Conservation (phyloP, 2,888 invertebrate species). For the Nomada flava region DNA sequence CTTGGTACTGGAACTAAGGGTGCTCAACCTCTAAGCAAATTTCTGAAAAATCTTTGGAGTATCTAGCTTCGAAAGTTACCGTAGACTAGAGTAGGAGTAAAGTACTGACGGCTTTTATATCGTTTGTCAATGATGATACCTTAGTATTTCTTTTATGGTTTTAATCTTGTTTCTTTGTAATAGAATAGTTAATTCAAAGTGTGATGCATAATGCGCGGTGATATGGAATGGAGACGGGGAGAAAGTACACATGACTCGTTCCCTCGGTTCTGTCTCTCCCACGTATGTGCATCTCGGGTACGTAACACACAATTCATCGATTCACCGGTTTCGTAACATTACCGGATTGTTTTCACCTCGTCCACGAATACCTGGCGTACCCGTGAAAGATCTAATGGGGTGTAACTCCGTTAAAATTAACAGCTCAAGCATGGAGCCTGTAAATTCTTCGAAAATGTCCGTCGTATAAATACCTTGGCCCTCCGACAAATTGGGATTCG, state of each 20-base stretch:
- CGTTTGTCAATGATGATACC: too few species aligned
- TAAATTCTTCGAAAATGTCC: constrained; percentile 1
- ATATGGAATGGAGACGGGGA: constrained; percentile 61
- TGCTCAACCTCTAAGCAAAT: constrained; percentile 54
- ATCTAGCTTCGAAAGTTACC: neutral
- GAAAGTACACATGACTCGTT: constrained; percentile 69
- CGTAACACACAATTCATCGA: constrained; percentile 66
- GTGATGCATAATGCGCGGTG: constrained; percentile 41
- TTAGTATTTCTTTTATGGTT: too few species aligned
- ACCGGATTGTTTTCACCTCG: constrained; percentile 58
- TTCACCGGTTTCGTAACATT: constrained; percentile 63
- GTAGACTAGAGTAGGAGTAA: neutral
- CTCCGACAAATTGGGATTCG: too few species aligned
- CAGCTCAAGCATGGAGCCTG: neutral
- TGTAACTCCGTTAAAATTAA: constrained; percentile 15
- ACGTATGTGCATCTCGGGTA: constrained; percentile 53
- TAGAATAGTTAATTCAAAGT: too few species aligned
- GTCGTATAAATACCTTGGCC: neutral
- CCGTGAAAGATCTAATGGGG: constrained; percentile 11
- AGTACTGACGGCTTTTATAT: too few species aligned
- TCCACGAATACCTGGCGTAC: neutral
- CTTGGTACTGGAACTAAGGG: constrained; percentile 28
- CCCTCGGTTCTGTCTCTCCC: constrained; percentile 65
- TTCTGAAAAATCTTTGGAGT: neutral
- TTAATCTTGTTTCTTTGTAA: too few species aligned